Evolutionary conservation across 2,888 invertebrate genomes (phyloP).

Genomic region (Machimus atricapillus): DNA sequence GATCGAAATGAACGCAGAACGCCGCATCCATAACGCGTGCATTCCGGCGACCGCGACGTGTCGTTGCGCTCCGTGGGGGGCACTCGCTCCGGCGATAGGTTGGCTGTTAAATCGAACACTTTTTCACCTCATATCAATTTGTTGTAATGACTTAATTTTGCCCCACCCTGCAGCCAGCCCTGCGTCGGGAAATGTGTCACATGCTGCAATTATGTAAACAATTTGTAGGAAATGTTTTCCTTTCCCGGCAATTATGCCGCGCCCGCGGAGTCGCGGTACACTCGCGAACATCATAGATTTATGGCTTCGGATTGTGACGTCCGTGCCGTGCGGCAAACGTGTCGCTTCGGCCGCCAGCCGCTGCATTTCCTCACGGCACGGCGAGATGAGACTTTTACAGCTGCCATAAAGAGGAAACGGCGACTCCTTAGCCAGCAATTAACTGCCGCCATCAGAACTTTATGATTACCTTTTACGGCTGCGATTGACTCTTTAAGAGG

Average conservation of each 20-base stretch:
- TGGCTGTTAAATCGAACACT: background rate
- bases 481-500: constrained; percentile 8
- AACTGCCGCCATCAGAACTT: background rate
- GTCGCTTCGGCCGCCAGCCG: background rate
- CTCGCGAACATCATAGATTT: background rate
- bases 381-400: background rate
- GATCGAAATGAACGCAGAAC: background rate
- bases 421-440: background rate
- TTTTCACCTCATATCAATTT: constrained; percentile 10
- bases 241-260: background rate
- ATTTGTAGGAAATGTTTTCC: background rate
- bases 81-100: background rate
- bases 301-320: background rate
- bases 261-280: background rate
- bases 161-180: background rate
- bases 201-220: background rate
- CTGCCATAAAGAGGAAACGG: background rate
- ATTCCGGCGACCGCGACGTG: background rate
- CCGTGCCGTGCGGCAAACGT: background rate
- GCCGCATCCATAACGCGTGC: background rate
- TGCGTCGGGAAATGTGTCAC: background rate
- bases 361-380: background rate
- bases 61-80: background rate
- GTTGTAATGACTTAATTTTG: background rate
- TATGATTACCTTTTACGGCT: constrained; percentile 6